These are phyloP conservation scores for Celastrina argiolus DNA, from an alignment of 2,888 invertebrate genomes.

Conservation along the genomic window DNA sequence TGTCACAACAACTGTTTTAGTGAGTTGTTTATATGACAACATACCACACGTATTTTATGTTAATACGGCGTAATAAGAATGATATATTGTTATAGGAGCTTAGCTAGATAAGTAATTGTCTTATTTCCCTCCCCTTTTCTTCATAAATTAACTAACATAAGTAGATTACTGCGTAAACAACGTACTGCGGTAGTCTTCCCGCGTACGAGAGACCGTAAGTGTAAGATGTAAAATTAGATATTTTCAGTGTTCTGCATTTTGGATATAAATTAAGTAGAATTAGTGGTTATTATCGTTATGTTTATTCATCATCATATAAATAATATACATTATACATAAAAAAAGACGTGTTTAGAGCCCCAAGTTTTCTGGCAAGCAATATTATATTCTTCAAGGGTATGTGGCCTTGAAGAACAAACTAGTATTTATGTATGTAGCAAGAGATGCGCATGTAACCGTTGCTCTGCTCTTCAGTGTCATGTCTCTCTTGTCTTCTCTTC, in stretches of 20 bases:
- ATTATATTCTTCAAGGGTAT: too few species aligned
- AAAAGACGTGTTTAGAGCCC: too few species aligned
- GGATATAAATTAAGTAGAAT: not conserved
- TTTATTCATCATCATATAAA: too few species aligned
- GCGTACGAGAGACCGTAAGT: not conserved
- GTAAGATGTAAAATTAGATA: not conserved
- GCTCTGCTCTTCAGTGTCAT: too few species aligned
- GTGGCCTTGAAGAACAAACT: too few species aligned
- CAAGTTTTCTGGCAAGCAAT: too few species aligned
- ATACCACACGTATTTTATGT: slow-evolving; percentile 6
- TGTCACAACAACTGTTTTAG: slow-evolving; percentile 3
- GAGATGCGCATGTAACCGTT: too few species aligned
- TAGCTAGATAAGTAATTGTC: slow-evolving; percentile 16
- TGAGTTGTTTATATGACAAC: not conserved
- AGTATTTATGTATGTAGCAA: too few species aligned
- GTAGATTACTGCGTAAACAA: slow-evolving; percentile 18
- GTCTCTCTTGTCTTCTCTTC: too few species aligned
- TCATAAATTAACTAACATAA: slow-evolving; percentile 21
- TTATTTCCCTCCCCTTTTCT: slow-evolving; percentile 16
- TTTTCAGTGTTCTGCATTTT: not conserved
- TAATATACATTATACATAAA: too few species aligned
- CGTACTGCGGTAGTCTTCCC: not conserved
- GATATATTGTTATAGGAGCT: slow-evolving; percentile 7
- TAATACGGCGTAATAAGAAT: slow-evolving; percentile 7
- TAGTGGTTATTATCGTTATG: too few species aligned